phyloP scores from a whole-genome alignment of 2,113 vertebrate genomes.

The Antennarius striatus region DNA sequence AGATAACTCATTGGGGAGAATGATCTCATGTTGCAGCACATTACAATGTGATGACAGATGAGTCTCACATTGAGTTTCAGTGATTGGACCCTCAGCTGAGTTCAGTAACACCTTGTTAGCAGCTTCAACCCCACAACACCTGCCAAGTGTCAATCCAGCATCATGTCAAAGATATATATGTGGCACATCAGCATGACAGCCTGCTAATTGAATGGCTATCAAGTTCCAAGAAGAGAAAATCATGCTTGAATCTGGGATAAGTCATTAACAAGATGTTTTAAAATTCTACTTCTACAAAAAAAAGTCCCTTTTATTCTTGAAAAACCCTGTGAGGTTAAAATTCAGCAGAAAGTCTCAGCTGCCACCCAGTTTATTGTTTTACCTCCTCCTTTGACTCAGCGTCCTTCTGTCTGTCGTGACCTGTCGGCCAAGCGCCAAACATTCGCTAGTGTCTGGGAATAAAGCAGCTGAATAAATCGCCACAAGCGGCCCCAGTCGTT shows the following conservation, averaged over 20 bases:
- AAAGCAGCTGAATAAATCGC: slow-evolving; percentile 54
- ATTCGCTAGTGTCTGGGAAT: slow-evolving; percentile 43
- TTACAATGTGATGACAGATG: slow-evolving; percentile 53
- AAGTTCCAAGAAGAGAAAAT: slow-evolving; percentile 5
- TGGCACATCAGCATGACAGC: slow-evolving; percentile 6
- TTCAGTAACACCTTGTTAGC: slow-evolving; percentile 11
- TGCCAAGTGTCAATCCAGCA: slow-evolving; percentile 18
- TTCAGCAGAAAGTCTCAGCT: not conserved
- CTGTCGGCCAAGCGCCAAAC: slow-evolving; percentile 48
- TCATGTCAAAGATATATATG: not conserved
- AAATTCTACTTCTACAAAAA: not conserved
- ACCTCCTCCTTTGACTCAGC: slow-evolving; percentile 31
- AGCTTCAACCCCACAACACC: slow-evolving; percentile 21
- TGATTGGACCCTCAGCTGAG: slow-evolving; percentile 6
- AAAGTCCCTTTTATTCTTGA: not conserved
- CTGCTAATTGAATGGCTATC: slow-evolving; percentile 15
- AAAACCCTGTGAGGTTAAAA: not conserved
- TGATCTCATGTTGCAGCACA: slow-evolving; percentile 50
- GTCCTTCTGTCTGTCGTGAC: slow-evolving; percentile 14
- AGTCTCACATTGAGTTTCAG: slow-evolving; percentile 26
- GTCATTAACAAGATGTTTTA: not conserved
- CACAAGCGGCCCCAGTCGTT: slow-evolving; percentile 59
- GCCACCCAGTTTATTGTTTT: slow-evolving; percentile 31
- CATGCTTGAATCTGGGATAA: slow-evolving; percentile 4
- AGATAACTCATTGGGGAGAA: slow-evolving; percentile 17